Evolutionary conservation across 2,797 vertebrate species (phyloP).

Genomic region (Enteromius mattozi): DNA sequence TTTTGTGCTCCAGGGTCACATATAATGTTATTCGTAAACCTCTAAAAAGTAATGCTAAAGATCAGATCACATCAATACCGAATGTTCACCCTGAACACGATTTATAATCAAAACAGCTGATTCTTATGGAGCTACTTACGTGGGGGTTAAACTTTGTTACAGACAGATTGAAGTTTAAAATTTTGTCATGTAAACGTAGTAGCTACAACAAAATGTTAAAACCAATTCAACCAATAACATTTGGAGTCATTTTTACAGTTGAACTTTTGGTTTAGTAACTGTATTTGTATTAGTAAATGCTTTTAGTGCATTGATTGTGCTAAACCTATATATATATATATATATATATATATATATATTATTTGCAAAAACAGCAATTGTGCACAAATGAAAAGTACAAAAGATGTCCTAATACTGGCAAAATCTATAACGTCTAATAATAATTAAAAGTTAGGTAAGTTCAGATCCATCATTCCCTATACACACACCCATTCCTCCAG

Average conservation of each 20-base stretch:
- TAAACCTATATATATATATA: neutral
- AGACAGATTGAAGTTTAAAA: neutral
- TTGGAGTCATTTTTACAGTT: neutral
- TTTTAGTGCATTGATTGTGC: neutral
- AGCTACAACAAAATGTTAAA: neutral
- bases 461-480: neutral
- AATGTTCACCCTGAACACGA: neutral
- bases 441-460: neutral
- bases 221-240: neutral
- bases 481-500: conserved; percentile 19
- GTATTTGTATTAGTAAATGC: neutral
- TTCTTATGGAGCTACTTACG: neutral
- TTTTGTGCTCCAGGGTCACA: too few species aligned
- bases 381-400: neutral
- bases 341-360: neutral
- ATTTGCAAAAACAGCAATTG: neutral
- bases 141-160: neutral
- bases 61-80: neutral
- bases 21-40: neutral
- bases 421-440: neutral
- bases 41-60: neutral
- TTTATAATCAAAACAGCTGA: neutral
- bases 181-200: neutral
- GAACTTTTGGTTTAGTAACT: neutral
- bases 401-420: neutral